Evolutionary conservation across 2,797 vertebrate genomes (phyloP), one percentile per base, ranked within the genome.

Genomic region (Gobionotothen gibberifrons): DNA sequence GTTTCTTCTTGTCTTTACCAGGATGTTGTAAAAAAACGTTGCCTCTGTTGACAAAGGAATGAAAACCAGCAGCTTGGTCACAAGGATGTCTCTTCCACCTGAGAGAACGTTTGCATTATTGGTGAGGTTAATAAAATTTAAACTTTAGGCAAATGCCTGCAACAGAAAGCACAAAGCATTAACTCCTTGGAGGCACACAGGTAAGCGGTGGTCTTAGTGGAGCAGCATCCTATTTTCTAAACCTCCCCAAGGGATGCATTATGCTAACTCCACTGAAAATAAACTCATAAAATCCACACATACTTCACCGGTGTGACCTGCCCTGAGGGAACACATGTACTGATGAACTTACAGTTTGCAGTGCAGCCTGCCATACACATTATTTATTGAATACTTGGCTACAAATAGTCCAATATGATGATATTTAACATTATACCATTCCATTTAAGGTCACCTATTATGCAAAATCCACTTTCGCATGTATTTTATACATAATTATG

Each of bases 191-290:
- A 46, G 62, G 40, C 40, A 11, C 40, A 48, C 3, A 22, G 17
- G 49, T 42, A 40, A 61, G 39, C 22, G 40, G 26, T 49, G 6
- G 9, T 56, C 63, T 54, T 49, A 21, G 14, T 51, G 63, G 6
- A 61, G 21, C 9, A 42, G 64, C n/a, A 56, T 61, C 51, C 42
- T 21, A 61, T 55, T 68, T 68, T 32, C 9, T 53, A 8, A 26
- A 39, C 10, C 55, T 53, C 39, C 22, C 62, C 12, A 9, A 22
- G 48, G 49, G 51, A 74, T 32, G 14, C 9, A 49, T 64, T 42
- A 52, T 2, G 15, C 51, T 43, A 21, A 46, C 49, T 62, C 16
- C 9, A 22, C 21, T 2, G 21, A 22, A 22, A 22, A 22, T 22
- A 21, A 22, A 22, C 21, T 22, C 21, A 22, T 22, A 22, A 22